A percentile compares a stretch with the other conserved stretches of the same genome.
These are phyloP conservation scores for Brachionus plicatilis DNA, from an alignment of 1,140 invertebrate species.

Conservation along the genomic window DNA sequence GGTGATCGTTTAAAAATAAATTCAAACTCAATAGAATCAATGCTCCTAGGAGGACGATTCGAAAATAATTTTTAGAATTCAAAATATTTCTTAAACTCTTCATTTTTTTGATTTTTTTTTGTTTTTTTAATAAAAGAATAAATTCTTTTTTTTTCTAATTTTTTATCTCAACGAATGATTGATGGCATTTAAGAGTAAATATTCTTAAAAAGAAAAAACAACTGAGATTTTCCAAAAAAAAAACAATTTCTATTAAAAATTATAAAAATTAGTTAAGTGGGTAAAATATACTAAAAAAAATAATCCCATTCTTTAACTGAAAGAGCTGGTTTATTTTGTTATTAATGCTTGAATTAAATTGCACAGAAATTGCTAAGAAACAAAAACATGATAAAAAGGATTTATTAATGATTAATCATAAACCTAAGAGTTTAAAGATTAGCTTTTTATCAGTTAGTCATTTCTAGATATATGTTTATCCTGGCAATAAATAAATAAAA, in stretches of 20 bases:
- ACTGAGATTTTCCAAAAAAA: not conserved
- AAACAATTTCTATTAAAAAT: not conserved
- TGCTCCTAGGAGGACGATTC: not conserved
- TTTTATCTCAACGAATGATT: slow-evolving; percentile 29
- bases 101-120: not conserved
- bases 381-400: not conserved
- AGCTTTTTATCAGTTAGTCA: not conserved
- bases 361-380: not conserved
- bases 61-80: not conserved
- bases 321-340: not conserved
- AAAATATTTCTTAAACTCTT: not conserved
- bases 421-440: not conserved
- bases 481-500: not conserved
- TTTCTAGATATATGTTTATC: not conserved
- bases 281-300: not conserved
- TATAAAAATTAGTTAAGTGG: not conserved
- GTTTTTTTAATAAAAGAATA: not conserved
- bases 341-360: not conserved
- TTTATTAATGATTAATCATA: not conserved
- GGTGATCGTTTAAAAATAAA: not conserved
- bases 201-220: slow-evolving; percentile 20
- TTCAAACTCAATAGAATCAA: not conserved
- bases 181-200: slow-evolving; percentile 21
- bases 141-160: not conserved
- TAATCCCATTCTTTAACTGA: not conserved